Evolutionary conservation across 2,113 vertebrate species (phyloP).

Genomic region (Elaphurus davidianus): DNA sequence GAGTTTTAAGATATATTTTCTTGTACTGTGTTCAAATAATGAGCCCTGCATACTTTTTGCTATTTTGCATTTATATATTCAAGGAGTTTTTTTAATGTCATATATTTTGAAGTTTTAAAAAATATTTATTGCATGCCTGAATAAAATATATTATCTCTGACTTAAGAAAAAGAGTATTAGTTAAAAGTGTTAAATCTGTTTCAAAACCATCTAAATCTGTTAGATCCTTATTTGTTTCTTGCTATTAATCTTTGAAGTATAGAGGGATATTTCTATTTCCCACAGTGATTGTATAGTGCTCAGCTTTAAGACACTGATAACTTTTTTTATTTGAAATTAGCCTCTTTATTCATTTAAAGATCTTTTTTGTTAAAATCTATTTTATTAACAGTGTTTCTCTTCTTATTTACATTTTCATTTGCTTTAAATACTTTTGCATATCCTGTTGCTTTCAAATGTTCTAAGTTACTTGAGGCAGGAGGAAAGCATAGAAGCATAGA

Average conservation of each 20-base stretch:
- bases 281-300: background rate
- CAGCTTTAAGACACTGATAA: background rate
- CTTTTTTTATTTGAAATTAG: background rate
- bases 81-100: background rate
- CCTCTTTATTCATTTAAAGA: background rate
- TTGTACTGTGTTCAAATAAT: background rate
- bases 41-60: background rate
- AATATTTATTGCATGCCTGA: background rate
- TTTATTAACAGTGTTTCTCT: background rate
- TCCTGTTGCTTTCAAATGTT: background rate
- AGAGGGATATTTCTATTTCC: background rate
- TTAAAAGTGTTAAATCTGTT: background rate
- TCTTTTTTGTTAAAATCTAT: background rate
- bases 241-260: background rate
- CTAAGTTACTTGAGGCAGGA: background rate
- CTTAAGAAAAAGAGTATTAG: background rate
- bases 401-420: background rate
- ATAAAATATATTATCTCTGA: background rate
- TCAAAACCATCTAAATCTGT: background rate
- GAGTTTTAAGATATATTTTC: background rate
- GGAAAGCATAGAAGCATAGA: background rate
- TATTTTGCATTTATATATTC: background rate
- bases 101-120: background rate
- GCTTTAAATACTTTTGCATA: background rate
- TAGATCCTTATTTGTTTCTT: background rate